A percentile compares a stretch with the other conserved stretches of the same genome.
Evolutionary conservation across 2,888 invertebrate species (phyloP).

Genomic region (Tipula unca): DNA sequence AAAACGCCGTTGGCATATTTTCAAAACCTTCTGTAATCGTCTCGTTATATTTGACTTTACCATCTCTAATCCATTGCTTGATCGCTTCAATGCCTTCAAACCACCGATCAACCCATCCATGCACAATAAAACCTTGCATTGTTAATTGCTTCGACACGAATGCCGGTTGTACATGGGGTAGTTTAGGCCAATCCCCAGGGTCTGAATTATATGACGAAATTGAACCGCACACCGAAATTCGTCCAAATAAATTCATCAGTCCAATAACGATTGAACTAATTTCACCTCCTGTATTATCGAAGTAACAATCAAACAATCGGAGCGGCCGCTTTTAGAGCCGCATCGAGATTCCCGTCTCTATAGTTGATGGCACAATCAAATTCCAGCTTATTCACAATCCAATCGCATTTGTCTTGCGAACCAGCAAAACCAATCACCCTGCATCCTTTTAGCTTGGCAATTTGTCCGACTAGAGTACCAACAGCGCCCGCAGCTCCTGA

Average conservation of each 20-base stretch:
- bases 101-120: constrained; percentile 52
- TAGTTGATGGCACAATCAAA: constrained; percentile 66
- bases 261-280: constrained; percentile 50
- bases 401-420: constrained; percentile 58
- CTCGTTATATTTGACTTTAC: constrained; percentile 60
- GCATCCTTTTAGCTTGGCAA: constrained; percentile 63
- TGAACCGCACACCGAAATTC: constrained; percentile 56
- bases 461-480: constrained; percentile 68
- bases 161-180: constrained; percentile 44
- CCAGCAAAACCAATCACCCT: constrained; percentile 64
- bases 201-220: constrained; percentile 55
- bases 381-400: constrained; percentile 54
- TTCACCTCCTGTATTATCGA: constrained; percentile 66
- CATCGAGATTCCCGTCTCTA: constrained; percentile 49
- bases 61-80: constrained; percentile 54
- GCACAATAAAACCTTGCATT: constrained; percentile 46
- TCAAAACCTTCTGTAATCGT: constrained; percentile 64
- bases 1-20: constrained; percentile 59
- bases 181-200: constrained; percentile 21
- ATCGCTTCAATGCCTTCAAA: constrained; percentile 55
- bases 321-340: constrained; percentile 51
- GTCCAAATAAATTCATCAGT: constrained; percentile 53
- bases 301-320: constrained; percentile 67
- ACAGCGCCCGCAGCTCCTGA: constrained; percentile 72
- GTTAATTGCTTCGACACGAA: constrained; percentile 50